phyloP scores from a whole-genome alignment of 2,888 invertebrate genomes.

The Spisula subtruncata region DNA sequence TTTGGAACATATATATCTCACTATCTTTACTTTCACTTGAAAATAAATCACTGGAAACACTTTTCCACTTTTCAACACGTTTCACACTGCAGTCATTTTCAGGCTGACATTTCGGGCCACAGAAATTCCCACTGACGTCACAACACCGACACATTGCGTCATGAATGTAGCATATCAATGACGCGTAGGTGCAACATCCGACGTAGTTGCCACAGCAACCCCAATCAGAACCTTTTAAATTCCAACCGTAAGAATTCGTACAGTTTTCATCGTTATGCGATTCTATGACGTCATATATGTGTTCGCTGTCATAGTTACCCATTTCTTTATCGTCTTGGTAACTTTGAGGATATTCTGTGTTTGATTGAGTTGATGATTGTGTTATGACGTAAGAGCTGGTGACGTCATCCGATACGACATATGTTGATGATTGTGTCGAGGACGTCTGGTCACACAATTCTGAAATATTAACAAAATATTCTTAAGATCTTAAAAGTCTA shows the following conservation, averaged over 20 bases:
- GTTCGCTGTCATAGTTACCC: neutral
- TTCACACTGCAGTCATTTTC: conserved; percentile 53
- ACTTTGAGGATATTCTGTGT: neutral
- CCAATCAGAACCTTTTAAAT: conserved; percentile 75
- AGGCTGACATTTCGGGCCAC: conserved; percentile 74
- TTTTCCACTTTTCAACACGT: neutral
- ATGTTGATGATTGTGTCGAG: neutral
- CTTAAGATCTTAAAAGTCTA: too few species aligned
- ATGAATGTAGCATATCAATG: conserved; percentile 75
- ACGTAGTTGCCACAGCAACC: conserved; percentile 80
- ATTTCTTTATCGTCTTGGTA: neutral
- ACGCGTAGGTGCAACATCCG: conserved; percentile 77
- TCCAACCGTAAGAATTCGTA: conserved; percentile 70
- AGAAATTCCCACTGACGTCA: conserved; percentile 68
- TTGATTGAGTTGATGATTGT: neutral
- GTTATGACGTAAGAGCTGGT: neutral
- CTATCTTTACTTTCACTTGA: neutral
- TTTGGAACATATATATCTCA: neutral
- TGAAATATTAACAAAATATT: neutral
- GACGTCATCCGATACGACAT: neutral
- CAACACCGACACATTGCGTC: conserved; percentile 77
- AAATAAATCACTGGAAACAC: neutral
- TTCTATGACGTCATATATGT: neutral
- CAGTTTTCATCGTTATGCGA: neutral
- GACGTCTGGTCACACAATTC: neutral